Percentiles rank a stretch among this genome's conserved stretches.
Evolutionary conservation across 2,113 vertebrate genomes (phyloP).

Genomic region (Pelobates fuscus): DNA sequence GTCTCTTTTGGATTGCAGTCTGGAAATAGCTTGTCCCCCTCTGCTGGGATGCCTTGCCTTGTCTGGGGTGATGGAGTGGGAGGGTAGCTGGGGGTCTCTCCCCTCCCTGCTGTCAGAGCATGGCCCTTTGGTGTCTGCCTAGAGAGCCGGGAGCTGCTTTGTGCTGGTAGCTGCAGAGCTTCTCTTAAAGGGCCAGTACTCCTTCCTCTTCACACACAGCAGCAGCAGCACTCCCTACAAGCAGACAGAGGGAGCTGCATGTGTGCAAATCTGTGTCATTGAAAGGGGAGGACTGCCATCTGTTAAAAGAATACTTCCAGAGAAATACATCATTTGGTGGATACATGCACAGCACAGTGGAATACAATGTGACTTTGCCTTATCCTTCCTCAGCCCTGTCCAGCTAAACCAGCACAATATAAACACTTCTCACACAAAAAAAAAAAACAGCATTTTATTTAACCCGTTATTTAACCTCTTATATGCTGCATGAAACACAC

Average conservation of each 20-base stretch:
- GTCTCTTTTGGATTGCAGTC: neutral
- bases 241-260: too few relatives aligned
- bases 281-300: neutral
- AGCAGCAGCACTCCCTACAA: neutral
- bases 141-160: neutral
- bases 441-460: too few relatives aligned
- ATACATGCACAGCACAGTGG: too few relatives aligned
- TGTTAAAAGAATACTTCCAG: neutral
- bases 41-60: neutral
- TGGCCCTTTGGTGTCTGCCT: neutral
- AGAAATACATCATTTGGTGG: neutral
- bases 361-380: too few relatives aligned
- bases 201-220: neutral
- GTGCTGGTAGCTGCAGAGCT: neutral
- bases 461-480: too few relatives aligned
- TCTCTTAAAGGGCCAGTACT: constrained; percentile 17
- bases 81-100: neutral
- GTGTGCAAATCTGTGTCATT: neutral
- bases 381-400: too few relatives aligned
- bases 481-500: too few relatives aligned
- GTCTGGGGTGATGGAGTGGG: constrained; percentile 38
- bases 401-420: too few relatives aligned
- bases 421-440: too few relatives aligned
- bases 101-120: neutral
- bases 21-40: neutral